Evolutionary conservation across 2,888 invertebrate species (phyloP), one percentile per base, ranked within the genome.

Genomic region (Scrobipalpa costella): DNA sequence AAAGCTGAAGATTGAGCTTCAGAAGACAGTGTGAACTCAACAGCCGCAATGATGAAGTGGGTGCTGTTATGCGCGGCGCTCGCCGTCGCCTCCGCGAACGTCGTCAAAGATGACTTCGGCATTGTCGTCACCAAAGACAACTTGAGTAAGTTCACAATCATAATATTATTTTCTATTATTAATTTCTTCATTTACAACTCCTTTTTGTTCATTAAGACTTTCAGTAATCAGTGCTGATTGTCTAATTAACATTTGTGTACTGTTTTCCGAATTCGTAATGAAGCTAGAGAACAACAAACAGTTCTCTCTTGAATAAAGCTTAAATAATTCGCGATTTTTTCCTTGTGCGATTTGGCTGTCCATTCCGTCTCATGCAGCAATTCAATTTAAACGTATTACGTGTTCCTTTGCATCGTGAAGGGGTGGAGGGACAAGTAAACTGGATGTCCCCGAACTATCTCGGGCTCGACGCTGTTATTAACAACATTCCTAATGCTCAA

Each of bases 111-210:
- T 70, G 85, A 82, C 66, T 58, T 68, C 55, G 66, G 68, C 49
- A 72, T 72, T 61, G 68, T 77, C 50, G 81, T 90, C 64, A 88
- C 86, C 62, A 89, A 84, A 71, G 87, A 87, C 11, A 72, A 62
- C 33, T 67, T 90, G 71, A 82, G 90, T 91, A 67, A 85, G 83
- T 58, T n/a, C 15, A 13, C n/a, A 9, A 27, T 9, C n/a, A n/a
- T 55, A 34, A 34, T 33, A 21, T 34, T 2, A 15, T 34, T 27
- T 55, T 8, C 13, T 61, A 61, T 61, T 47, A 11, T 33, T 33
- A 1, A 1, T n/a, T 55, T 13, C 21, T 13, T 27, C 6, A 17
- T 15, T 17, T 13, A 40, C 11, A 13, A 40, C 36, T 9, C 36
- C 13, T 13, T 13, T 3, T 13, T 40, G 40, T 13, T 11, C 13